Evolutionary conservation across 2,113 vertebrate genomes (phyloP).

Genomic region (Seriola quinqueradiata): DNA sequence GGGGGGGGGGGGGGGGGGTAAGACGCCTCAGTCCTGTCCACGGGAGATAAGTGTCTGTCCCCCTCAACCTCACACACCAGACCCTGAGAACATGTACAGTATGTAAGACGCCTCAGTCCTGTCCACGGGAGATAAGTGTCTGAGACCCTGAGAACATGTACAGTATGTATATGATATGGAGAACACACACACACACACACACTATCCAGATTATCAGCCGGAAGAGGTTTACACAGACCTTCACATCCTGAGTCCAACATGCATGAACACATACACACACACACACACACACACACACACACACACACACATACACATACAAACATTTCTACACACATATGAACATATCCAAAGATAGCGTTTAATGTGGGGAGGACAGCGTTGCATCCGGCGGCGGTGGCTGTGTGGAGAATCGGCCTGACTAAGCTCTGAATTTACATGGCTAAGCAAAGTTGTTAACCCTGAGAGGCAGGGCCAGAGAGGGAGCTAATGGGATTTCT

Average conservation of each 20-base stretch:
- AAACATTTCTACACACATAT: slow-evolving; percentile 57
- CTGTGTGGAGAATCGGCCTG: slow-evolving; percentile 83
- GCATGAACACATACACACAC: slow-evolving; percentile 26
- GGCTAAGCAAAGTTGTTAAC: slow-evolving; percentile 88
- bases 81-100: slow-evolving; percentile 53
- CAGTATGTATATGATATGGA: slow-evolving; percentile 69
- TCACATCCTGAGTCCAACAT: slow-evolving; percentile 57
- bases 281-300: slow-evolving; percentile 53
- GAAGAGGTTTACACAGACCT: slow-evolving; percentile 74
- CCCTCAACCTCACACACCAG: slow-evolving; percentile 50
- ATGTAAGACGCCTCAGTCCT: slow-evolving; percentile 65
- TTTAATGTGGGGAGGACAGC: slow-evolving; percentile 69
- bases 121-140: slow-evolving; percentile 76
- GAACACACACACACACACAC: slow-evolving; percentile 5
- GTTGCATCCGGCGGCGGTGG: slow-evolving; percentile 40
- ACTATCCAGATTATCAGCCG: slow-evolving; percentile 71
- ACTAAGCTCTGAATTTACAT: slow-evolving; percentile 89
- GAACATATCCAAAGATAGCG: slow-evolving; percentile 78
- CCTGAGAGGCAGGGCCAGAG: slow-evolving; percentile 80
- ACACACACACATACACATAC: slow-evolving; percentile 58
- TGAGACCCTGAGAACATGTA: slow-evolving; percentile 48
- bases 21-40: slow-evolving; percentile 64
- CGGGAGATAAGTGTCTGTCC: slow-evolving; percentile 73
- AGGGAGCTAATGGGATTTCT: slow-evolving; percentile 85
- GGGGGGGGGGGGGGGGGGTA: neutral